phyloP scores from a whole-genome alignment of 2,797 vertebrate species.

The Sebastolobus altivelis region DNA sequence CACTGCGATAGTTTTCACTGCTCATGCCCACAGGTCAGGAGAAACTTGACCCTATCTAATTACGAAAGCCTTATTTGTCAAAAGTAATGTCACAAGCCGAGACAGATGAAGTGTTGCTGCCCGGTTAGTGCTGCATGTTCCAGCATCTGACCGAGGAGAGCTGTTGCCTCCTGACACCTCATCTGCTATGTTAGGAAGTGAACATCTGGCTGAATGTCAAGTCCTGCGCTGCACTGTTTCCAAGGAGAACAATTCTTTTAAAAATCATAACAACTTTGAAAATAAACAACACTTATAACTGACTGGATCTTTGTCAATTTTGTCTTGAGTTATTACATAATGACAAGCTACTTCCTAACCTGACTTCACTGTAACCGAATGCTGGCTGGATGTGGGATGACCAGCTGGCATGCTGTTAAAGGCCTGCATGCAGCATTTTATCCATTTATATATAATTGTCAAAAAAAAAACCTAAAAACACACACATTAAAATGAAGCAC shows the following conservation, averaged over 20 bases:
- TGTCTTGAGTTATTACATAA: not conserved
- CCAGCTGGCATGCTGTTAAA: too few species aligned
- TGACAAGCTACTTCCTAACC: not conserved
- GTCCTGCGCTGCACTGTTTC: not conserved
- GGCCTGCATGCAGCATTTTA: too few species aligned
- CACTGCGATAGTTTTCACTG: conserved; percentile 7
- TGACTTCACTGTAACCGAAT: not conserved
- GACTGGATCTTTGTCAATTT: not conserved
- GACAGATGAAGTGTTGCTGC: conserved; percentile 21
- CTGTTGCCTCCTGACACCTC: not conserved
- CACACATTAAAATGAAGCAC: too few species aligned
- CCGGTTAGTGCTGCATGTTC: not conserved
- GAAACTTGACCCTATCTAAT: not conserved
- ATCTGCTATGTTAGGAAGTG: not conserved
- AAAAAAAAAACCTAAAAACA: too few species aligned
- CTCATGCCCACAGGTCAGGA: conserved; percentile 19
- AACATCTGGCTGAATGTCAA: conserved; percentile 1
- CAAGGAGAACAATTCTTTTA: not conserved
- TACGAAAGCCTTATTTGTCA: conserved; percentile 11
- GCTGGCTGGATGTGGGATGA: not conserved
- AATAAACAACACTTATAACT: not conserved
- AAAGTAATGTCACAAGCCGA: not conserved
- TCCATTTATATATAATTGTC: too few species aligned
- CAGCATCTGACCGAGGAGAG: not conserved
- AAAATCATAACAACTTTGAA: not conserved